A percentile compares a stretch with the other conserved stretches of the same genome.
Evolutionary conservation across 2,113 vertebrate species (phyloP).

Genomic region (Alethe diademata): DNA sequence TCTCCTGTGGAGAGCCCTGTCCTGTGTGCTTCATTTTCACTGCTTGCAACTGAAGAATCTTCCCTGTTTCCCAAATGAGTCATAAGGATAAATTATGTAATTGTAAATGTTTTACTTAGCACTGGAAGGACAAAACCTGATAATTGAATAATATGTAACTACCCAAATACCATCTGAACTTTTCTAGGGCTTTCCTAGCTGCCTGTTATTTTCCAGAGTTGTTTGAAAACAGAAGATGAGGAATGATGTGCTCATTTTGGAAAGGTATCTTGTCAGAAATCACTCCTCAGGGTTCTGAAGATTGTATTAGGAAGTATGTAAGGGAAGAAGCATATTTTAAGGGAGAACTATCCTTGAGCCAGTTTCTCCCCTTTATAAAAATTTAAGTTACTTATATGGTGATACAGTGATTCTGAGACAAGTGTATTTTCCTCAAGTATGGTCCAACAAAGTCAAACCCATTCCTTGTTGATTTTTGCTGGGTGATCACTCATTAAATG

Average conservation of each 20-base stretch:
- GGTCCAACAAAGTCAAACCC: neutral
- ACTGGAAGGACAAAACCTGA: neutral
- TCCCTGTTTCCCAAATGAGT: neutral
- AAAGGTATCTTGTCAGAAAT: neutral
- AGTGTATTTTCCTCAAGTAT: neutral
- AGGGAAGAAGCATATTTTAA: neutral
- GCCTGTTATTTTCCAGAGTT: neutral
- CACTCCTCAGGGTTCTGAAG: neutral
- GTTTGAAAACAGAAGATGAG: neutral
- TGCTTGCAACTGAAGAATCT: neutral
- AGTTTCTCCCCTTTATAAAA: neutral
- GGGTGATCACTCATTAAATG: neutral
- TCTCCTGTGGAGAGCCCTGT: neutral
- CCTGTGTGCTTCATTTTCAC: neutral
- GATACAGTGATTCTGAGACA: neutral
- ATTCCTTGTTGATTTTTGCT: neutral
- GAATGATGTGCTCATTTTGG: neutral
- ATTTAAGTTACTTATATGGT: neutral
- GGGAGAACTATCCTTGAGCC: neutral
- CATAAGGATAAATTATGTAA: neutral
- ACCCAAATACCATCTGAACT: neutral
- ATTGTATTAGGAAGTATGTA: neutral
- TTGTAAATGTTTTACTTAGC: slow-evolving; percentile 29
- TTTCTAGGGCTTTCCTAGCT: neutral
- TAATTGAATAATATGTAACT: neutral